These are phyloP conservation scores for Calameuta filiformis DNA, from an alignment of 2,888 invertebrate species.

Conservation along the genomic window DNA sequence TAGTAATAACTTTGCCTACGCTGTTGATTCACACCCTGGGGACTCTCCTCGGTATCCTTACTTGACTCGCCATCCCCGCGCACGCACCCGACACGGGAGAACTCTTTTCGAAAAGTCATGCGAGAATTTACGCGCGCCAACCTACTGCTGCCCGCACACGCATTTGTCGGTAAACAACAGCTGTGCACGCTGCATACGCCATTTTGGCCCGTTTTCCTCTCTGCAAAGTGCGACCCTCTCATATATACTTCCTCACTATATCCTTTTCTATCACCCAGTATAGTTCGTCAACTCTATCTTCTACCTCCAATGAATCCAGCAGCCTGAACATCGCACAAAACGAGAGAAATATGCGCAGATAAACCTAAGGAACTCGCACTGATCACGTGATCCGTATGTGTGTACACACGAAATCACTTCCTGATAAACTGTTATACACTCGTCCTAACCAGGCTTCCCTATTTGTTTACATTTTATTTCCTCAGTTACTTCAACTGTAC, in stretches of 20 bases:
- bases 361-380: conserved; percentile 24
- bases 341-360: conserved; percentile 3
- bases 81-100: not conserved
- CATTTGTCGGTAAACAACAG: conserved; percentile 63
- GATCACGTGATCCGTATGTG: conserved; percentile 31
- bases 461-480: not conserved
- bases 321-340: conserved; percentile 4
- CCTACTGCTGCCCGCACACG: conserved; percentile 38
- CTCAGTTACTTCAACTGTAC: not conserved
- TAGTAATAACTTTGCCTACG: conserved; percentile 1
- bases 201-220: conserved; percentile 35
- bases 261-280: not conserved
- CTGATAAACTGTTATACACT: not conserved
- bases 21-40: not conserved
- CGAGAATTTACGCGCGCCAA: conserved; percentile 19
- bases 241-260: conserved; percentile 14
- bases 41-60: not conserved
- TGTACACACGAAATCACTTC: conserved; percentile 27
- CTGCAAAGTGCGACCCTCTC: conserved; percentile 1
- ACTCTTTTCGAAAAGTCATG: conserved; percentile 13
- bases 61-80: not conserved
- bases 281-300: not conserved
- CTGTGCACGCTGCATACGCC: conserved; percentile 50
- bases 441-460: not conserved
- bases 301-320: not conserved